Evolutionary conservation across 1,140 invertebrate species (phyloP).

Genomic region (Diachasma alloeum): DNA sequence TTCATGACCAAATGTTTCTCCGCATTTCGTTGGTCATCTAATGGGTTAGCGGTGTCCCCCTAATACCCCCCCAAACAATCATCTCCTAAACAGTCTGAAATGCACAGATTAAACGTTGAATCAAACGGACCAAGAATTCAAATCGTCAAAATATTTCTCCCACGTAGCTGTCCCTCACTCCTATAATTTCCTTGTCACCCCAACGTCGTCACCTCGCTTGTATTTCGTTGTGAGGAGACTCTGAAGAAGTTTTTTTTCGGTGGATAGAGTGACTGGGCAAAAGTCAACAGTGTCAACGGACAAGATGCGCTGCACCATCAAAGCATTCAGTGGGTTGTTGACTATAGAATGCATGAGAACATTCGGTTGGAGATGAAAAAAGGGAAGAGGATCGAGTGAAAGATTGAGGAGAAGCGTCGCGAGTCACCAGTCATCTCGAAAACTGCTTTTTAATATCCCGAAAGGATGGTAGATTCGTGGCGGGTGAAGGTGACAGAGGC

Average conservation of each 20-base stretch:
- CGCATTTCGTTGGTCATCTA: too few relatives aligned
- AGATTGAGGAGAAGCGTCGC: slow-evolving; percentile 1
- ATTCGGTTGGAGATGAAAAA: not conserved
- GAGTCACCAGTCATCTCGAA: slow-evolving; percentile 28
- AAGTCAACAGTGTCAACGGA: not conserved
- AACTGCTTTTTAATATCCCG: slow-evolving; percentile 36
- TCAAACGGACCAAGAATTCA: not conserved
- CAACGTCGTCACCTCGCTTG: not conserved
- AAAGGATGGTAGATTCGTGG: slow-evolving; percentile 6
- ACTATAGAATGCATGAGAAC: not conserved
- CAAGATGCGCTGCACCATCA: not conserved
- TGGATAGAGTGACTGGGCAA: slow-evolving; percentile 1
- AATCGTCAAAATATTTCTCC: not conserved
- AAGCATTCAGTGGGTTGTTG: slow-evolving; percentile 2
- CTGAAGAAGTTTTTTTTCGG: slow-evolving; percentile 15
- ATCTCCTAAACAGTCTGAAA: too few relatives aligned
- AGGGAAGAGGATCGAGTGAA: not conserved
- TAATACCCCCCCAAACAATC: too few relatives aligned
- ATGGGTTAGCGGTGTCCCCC: too few relatives aligned
- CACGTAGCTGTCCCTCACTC: not conserved
- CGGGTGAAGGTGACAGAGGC: slow-evolving; percentile 14
- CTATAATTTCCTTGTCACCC: slow-evolving; percentile 11
- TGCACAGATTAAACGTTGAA: not conserved
- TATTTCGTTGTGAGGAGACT: not conserved
- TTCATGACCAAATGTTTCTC: too few relatives aligned